These are phyloP conservation scores for Syngnathus scovelli DNA, from an alignment of 2,113 vertebrate species.

Conservation along the genomic window DNA sequence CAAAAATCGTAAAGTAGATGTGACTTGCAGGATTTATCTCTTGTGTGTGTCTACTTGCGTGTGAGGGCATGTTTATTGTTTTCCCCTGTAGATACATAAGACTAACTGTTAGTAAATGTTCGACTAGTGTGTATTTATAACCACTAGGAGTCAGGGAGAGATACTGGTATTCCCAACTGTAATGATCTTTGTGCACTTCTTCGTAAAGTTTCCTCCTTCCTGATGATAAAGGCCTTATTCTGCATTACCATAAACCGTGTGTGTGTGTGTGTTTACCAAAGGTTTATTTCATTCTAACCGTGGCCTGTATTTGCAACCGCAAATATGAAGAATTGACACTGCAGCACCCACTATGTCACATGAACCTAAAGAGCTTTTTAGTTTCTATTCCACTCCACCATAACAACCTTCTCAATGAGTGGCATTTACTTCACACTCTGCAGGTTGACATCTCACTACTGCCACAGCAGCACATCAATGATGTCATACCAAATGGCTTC, in stretches of 20 bases:
- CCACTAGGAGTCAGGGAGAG: constrained; percentile 24
- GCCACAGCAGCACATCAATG: constrained; percentile 23
- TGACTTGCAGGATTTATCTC: constrained; percentile 21
- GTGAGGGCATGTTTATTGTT: not conserved
- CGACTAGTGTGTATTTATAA: constrained; percentile 49
- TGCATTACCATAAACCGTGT: constrained; percentile 31
- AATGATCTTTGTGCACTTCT: constrained; percentile 46
- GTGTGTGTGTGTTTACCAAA: constrained; percentile 14
- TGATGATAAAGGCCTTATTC: constrained; percentile 49
- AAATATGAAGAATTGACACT: constrained; percentile 34
- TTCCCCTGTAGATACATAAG: constrained; percentile 40
- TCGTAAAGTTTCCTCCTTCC: constrained; percentile 41
- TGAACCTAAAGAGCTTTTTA: constrained; percentile 11
- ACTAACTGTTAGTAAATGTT: constrained; percentile 50
- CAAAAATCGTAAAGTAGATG: constrained; percentile 15
- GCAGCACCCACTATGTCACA: constrained; percentile 11
- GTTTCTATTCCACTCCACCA: not conserved
- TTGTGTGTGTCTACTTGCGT: constrained; percentile 14
- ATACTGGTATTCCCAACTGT: constrained; percentile 37
- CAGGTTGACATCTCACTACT: constrained; percentile 31
- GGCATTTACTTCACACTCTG: constrained; percentile 44
- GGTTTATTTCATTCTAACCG: constrained; percentile 43
- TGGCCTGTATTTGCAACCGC: constrained; percentile 22
- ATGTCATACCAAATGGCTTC: constrained; percentile 47
- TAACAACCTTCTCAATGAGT: constrained; percentile 29